A percentile compares a stretch with the other conserved stretches of the same genome.
phyloP scores from a whole-genome alignment of 2,113 vertebrate species.

The Ictalurus punctatus region DNA sequence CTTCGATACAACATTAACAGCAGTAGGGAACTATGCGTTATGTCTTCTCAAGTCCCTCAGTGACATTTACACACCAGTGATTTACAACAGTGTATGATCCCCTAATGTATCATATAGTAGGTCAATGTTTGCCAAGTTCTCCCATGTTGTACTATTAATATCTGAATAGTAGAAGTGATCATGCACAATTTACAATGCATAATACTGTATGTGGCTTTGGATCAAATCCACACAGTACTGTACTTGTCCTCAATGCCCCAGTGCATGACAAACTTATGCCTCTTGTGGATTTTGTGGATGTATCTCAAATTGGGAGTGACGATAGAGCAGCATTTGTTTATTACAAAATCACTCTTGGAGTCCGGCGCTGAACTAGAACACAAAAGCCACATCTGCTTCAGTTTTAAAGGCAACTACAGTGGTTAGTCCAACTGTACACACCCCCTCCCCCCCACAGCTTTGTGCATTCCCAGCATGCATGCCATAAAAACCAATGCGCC shows the following conservation, averaged over 20 bases:
- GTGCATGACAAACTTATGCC: neutral
- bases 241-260: neutral
- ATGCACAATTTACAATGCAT: neutral
- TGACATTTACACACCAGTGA: neutral
- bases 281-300: neutral
- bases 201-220: neutral
- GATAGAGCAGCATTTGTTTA: constrained; percentile 7
- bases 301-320: neutral
- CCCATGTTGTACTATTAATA: neutral
- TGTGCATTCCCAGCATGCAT: constrained; percentile 44
- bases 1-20: constrained; percentile 3
- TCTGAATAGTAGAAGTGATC: neutral
- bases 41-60: neutral
- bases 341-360: constrained; percentile 16
- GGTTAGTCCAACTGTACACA: constrained; percentile 46
- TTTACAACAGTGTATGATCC: neutral
- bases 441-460: constrained; percentile 18
- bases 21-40: neutral
- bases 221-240: neutral
- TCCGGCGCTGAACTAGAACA: constrained; percentile 47
- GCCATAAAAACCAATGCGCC: constrained; percentile 49
- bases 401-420: constrained; percentile 57
- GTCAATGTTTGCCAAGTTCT: neutral
- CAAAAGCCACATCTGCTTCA: constrained; percentile 67
- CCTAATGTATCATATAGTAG: neutral